phyloP scores from a whole-genome alignment of 2,113 vertebrate species.

The Crotophaga sulcirostris region DNA sequence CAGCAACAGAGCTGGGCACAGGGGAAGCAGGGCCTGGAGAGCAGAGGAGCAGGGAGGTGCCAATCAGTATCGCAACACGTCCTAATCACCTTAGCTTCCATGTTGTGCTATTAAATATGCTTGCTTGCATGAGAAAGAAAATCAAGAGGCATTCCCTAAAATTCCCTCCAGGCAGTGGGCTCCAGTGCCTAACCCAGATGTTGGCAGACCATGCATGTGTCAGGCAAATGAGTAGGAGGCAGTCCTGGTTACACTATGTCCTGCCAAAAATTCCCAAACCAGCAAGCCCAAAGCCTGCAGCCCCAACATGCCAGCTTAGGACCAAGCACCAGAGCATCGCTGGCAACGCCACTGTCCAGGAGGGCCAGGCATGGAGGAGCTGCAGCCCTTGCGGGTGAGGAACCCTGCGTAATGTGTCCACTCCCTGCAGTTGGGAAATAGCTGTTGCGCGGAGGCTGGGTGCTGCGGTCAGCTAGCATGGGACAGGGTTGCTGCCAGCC shows the following conservation, averaged over 20 bases:
- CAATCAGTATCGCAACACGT: not conserved
- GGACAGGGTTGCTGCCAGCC: fast-evolving
- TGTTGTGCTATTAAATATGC: not conserved
- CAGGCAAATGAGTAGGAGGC: not conserved
- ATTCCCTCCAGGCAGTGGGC: not conserved
- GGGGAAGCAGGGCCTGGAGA: not conserved
- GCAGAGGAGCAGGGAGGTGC: not conserved
- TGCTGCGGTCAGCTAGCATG: not conserved
- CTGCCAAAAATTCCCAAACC: not conserved
- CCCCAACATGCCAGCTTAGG: not conserved
- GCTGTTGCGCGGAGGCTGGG: not conserved
- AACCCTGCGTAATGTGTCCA: not conserved
- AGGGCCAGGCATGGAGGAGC: not conserved
- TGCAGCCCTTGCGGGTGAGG: fast-evolving
- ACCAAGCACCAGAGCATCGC: fast-evolving
- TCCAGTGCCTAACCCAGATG: not conserved
- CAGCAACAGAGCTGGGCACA: not conserved
- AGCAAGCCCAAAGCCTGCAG: not conserved
- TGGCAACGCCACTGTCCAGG: not conserved
- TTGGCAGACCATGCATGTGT: not conserved
- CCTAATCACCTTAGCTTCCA: not conserved
- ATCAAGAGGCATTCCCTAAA: conserved; percentile 28
- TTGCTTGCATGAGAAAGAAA: not conserved
- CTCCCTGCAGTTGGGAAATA: not conserved
- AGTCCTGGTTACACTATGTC: not conserved